Conservation (phyloP, 2,113 vertebrate species). For the Perccottus glenii region DNA sequence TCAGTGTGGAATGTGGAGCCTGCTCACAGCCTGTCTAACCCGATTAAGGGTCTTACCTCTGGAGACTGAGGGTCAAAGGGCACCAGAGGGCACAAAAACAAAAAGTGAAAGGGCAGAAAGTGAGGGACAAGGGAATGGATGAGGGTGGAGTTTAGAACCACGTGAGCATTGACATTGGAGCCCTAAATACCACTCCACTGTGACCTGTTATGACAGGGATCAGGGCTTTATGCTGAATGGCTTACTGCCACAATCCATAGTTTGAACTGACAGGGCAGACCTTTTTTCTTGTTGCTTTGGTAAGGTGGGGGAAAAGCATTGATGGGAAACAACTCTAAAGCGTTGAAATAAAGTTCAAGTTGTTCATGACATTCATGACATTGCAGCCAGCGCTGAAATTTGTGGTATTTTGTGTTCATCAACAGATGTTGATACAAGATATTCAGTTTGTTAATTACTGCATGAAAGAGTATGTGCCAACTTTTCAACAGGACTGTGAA, state of each 20-base stretch:
- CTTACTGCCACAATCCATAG: slow-evolving; percentile 77
- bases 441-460: slow-evolving; percentile 56
- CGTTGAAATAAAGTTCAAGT: slow-evolving; percentile 44
- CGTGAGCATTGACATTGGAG: slow-evolving; percentile 75
- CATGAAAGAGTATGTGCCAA: slow-evolving; percentile 53
- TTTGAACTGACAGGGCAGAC: slow-evolving; percentile 71
- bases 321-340: slow-evolving; percentile 67
- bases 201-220: slow-evolving; percentile 81
- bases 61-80: slow-evolving; percentile 62
- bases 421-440: slow-evolving; percentile 62
- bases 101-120: slow-evolving; percentile 57
- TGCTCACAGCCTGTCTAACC: slow-evolving; percentile 44
- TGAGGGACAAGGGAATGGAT: slow-evolving; percentile 62
- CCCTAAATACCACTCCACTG: slow-evolving; percentile 77
- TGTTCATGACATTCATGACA: slow-evolving; percentile 35
- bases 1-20: slow-evolving; percentile 70
- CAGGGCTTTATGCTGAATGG: slow-evolving; percentile 76
- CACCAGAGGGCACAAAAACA: slow-evolving; percentile 57
- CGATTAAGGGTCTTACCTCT: slow-evolving; percentile 61
- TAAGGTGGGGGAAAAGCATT: slow-evolving; percentile 51
- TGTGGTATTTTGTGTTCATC: slow-evolving; percentile 47
- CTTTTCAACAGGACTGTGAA: slow-evolving; percentile 90
- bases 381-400: slow-evolving; percentile 46
- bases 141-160: slow-evolving; percentile 71
- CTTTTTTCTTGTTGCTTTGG: slow-evolving; percentile 70